Evolutionary conservation across 1,140 invertebrate species (phyloP), one percentile per base, ranked within the genome.

Genomic region (Asobara japonica): DNA sequence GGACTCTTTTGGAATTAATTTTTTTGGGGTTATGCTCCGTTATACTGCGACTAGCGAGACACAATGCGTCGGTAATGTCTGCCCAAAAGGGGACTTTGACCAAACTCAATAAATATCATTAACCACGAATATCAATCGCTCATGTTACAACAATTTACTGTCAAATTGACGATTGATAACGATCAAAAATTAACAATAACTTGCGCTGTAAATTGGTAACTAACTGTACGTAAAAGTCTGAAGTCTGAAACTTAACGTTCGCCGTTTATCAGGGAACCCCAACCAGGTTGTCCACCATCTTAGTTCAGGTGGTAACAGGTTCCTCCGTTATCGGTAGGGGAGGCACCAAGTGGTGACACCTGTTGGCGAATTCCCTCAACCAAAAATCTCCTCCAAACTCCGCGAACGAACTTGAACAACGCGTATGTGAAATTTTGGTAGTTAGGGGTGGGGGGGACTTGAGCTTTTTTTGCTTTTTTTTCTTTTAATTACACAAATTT

Each of bases 11-110:
- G 65, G 13, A 13, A n/a, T n/a, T n/a, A n/a, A n/a, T 66, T 74
- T 56, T 73, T 71, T 56, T 33, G 73, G 64, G 45, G 62, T 31
- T 33, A 45, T 66, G 20, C 13, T 20, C 1, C 13, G 6, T 0
- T 16, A 10, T 65, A 33, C 18, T 11, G n/a, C 22, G 4, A 72
- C 69, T 70, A 71, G 79, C 77, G 80, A 81, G 82, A 79, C 29
- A 45, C 83, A 84, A 78, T 87, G 84, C 84, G 85, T 86, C 85
- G 84, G 82, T 86, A 79, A n/a, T 86, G 78, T 84, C 83, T 85
- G 86, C 86, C 86, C 86, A 87, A 87, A 87, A 86, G 85, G 85
- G 85, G 84, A 84, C 84, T 87, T 88, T 76, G 82, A 85, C 74
- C 75, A 86, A 87, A 88, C 84, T 85, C 80, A 87, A 86, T 86